Evolutionary conservation across 2,797 vertebrate species (phyloP).

Genomic region (Micrastur ruficollis): DNA sequence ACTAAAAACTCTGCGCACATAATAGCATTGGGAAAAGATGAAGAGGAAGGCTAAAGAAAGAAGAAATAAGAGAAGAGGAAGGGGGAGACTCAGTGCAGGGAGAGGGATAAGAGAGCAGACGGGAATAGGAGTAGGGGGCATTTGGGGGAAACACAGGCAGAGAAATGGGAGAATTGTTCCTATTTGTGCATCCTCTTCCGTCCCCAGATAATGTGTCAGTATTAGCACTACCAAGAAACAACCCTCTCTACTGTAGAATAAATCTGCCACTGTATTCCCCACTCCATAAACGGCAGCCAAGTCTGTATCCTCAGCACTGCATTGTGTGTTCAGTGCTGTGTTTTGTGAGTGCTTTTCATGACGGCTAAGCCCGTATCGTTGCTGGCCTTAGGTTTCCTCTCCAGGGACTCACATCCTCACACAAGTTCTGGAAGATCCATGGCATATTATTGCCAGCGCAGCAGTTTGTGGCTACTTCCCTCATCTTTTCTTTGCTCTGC

Average conservation of each 20-base stretch:
- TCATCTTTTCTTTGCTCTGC: neutral
- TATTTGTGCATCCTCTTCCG: constrained; percentile 44
- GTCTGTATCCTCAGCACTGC: neutral
- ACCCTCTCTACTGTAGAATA: constrained; percentile 45
- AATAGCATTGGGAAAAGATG: neutral
- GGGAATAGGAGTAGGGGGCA: constrained; percentile 1
- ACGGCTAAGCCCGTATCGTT: neutral
- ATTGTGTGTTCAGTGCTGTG: neutral
- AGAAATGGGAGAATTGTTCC: constrained; percentile 51
- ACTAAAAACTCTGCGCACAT: neutral
- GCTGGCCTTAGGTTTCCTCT: constrained; percentile 3
- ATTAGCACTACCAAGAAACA: constrained; percentile 46
- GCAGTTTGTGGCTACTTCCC: neutral
- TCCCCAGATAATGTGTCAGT: constrained; percentile 47
- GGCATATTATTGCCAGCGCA: neutral
- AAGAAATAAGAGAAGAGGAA: neutral
- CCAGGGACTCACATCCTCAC: neutral
- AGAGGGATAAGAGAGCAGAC: neutral
- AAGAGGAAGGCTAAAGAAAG: neutral
- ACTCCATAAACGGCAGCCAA: constrained; percentile 24
- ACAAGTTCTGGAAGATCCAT: neutral
- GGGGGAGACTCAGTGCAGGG: neutral
- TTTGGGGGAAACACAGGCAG: constrained; percentile 8
- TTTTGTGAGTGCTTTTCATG: constrained; percentile 41
- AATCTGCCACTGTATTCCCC: constrained; percentile 62